Base-by-base conservation (phyloP, 2,888 invertebrate genomes). In the Brachyptera putata region DNA sequence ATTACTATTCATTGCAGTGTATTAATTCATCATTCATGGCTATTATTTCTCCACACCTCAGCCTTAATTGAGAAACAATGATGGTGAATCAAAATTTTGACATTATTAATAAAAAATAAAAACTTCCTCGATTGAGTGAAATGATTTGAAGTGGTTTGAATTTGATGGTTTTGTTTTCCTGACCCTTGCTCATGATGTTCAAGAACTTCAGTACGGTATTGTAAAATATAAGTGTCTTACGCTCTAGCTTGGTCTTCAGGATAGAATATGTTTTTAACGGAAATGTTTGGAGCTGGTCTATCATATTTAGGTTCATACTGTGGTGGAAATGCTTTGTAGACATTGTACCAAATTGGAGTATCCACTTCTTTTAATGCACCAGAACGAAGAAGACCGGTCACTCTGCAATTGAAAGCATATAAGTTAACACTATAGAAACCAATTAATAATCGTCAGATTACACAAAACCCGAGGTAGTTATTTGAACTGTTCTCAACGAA, bases 251-350 rank as follows among this genome's bases (percentile, higher is more conserved):
- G 69, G 76, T 95, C 95, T 76, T 95, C 95, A 56, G 84, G 76
- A 69, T 93, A 95, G 67, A 93, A 87, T 67, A 95, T 89, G 65
- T 80, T 76, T 68, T 76, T 81, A 9, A 93, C 74, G 11, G 82
- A 78, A 9, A 80, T 75, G 61, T 83, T 80, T 0, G 84, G 80
- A 30, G 79, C 80, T 3, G 84, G 82, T 69, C 86, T 80, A 66
- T 89, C 86, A 75, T 80, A 91, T 63, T 80, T 78, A 4, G 97
- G 97, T 69, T 92, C 91, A 46, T 84, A 75, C 66, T 85, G 84
- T 1, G 98, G 97, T 5, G 97, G 97, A 77, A 94, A 95, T 0
- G 89, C 85, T 74, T 85, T 84, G 72, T 95, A 97, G 21, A 98
- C 77, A 71, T 93, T 90, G 72, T 88, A 94, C 98, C 98, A 98